A percentile compares a stretch with the other conserved stretches of the same genome.
Evolutionary conservation across 2,113 vertebrate genomes (phyloP).

Genomic region (Cyrtonyx montezumae): DNA sequence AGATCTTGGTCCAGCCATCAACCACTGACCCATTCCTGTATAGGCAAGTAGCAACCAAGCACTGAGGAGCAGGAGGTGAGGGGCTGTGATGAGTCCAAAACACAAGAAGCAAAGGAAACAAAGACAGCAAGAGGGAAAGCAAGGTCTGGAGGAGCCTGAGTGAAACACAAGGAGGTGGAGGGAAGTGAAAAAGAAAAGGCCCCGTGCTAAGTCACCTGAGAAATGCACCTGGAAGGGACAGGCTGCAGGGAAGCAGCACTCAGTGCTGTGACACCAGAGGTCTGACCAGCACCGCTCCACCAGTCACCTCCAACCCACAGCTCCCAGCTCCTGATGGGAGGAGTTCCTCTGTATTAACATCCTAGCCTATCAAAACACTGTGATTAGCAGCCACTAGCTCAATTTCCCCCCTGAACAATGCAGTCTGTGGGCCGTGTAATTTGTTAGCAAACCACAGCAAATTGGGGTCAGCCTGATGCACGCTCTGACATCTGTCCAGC

Average conservation of each 20-base stretch:
- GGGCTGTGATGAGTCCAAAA: background rate
- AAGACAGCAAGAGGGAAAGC: background rate
- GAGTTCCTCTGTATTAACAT: background rate
- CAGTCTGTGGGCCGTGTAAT: background rate
- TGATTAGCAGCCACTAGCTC: background rate
- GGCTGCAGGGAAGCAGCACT: background rate
- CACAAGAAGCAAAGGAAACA: background rate
- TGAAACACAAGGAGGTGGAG: background rate
- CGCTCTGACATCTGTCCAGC: background rate
- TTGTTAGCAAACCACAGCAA: background rate
- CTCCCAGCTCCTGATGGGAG: background rate
- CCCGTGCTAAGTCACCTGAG: background rate
- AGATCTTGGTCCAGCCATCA: too few species aligned
- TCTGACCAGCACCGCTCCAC: background rate
- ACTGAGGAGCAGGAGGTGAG: background rate
- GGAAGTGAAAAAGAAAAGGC: background rate
- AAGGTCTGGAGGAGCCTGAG: background rate
- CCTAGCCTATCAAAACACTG: background rate
- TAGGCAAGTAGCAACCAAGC: background rate
- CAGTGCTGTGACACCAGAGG: fast-evolving
- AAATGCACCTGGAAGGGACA: background rate
- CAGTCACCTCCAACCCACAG: background rate
- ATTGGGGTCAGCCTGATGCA: background rate
- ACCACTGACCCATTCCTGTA: too few species aligned
- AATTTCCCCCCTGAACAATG: background rate